Percentiles rank a stretch among this genome's conserved stretches.
Conservation (phyloP, 2,113 vertebrate species). For the Callithrix jacchus region DNA sequence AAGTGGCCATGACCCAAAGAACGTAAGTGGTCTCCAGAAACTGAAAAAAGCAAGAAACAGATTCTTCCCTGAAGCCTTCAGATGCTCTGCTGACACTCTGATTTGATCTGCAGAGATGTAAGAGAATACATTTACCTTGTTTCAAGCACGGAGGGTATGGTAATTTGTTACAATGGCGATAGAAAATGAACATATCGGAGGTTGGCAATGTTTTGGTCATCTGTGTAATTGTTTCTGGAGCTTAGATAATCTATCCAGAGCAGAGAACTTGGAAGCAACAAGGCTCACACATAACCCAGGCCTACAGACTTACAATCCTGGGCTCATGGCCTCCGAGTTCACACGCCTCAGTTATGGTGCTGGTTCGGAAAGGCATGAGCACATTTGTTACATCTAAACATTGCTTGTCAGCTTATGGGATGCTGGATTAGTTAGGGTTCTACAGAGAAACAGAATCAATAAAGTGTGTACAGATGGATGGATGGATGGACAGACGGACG, state of each 20-base stretch:
- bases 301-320: neutral
- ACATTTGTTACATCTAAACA: neutral
- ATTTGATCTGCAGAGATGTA: neutral
- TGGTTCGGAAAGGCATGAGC: neutral
- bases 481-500: no score
- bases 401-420: neutral
- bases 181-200: neutral
- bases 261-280: neutral
- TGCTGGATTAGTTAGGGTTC: neutral
- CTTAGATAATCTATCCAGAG: neutral
- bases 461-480: neutral
- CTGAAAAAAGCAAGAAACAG: neutral
- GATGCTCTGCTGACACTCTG: neutral
- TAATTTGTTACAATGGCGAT: neutral
- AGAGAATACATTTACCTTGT: neutral
- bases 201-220: neutral
- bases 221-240: neutral
- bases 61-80: neutral
- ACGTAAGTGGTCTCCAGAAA: neutral
- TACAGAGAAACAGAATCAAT: neutral
- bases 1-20: neutral
- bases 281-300: neutral
- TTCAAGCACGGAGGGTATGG: neutral
- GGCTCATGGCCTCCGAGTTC: neutral
- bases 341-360: neutral